A percentile compares a stretch with the other conserved stretches of the same genome.
Evolutionary conservation across 1,140 invertebrate genomes (phyloP).

Genomic region (Calosoma granatense): DNA sequence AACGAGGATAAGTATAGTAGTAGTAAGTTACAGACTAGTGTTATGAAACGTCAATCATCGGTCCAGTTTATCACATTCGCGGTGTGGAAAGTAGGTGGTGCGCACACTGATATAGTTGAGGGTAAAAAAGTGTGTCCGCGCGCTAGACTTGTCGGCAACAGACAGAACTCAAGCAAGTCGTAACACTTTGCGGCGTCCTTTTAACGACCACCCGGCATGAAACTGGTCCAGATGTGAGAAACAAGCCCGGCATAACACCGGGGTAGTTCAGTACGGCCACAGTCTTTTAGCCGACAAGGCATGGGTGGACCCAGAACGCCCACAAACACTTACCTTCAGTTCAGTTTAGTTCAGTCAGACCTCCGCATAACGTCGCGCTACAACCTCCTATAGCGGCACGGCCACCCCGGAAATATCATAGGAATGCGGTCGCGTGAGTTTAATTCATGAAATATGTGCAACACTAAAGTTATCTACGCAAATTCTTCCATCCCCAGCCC

Average conservation of each 20-base stretch:
- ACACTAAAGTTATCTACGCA: too few species aligned
- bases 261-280: not conserved
- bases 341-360: too few species aligned
- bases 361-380: too few species aligned
- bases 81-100: conserved; percentile 1
- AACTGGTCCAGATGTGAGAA: conserved; percentile 4
- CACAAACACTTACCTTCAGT: not conserved
- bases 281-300: not conserved
- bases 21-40: too few species aligned
- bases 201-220: conserved; percentile 2
- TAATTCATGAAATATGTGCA: not conserved
- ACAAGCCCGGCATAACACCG: too few species aligned
- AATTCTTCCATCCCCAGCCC: too few species aligned
- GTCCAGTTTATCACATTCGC: not conserved
- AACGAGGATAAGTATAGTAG: too few species aligned
- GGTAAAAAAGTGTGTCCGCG: not conserved
- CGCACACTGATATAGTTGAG: not conserved
- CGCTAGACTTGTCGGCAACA: not conserved
- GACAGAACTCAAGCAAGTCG: not conserved
- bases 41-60: too few species aligned
- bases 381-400: too few species aligned
- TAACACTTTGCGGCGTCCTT: not conserved
- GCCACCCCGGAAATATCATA: not conserved
- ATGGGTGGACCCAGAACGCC: not conserved
- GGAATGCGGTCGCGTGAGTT: not conserved